A percentile compares a stretch with the other conserved stretches of the same genome.
phyloP scores from a whole-genome alignment of 1,140 invertebrate species.

The Brachionus plicatilis region DNA sequence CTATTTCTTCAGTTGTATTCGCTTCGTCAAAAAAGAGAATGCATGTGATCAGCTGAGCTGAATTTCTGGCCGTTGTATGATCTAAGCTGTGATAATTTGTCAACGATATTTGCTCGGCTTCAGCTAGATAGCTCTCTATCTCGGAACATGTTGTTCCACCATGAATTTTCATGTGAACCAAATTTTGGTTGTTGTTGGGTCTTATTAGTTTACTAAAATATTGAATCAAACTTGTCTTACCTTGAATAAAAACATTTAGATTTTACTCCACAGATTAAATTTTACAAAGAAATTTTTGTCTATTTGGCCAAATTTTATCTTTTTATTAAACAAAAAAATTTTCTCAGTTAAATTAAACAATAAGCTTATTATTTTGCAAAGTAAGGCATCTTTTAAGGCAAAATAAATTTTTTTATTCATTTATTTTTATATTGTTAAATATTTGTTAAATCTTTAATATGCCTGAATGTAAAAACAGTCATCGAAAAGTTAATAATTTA shows the following conservation, averaged over 20 bases:
- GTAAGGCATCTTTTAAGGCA: no score
- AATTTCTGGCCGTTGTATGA: background rate
- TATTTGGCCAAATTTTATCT: background rate
- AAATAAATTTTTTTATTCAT: no score
- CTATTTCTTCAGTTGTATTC: slow-evolving; percentile 52
- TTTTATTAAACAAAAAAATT: no score
- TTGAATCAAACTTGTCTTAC: slow-evolving; percentile 17
- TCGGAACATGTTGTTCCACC: slow-evolving; percentile 48
- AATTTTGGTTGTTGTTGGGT: background rate
- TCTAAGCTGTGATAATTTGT: slow-evolving; percentile 44
- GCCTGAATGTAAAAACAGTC: no score
- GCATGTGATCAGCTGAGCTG: slow-evolving; percentile 43
- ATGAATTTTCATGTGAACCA: slow-evolving; percentile 47
- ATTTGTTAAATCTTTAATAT: no score
- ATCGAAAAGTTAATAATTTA: no score
- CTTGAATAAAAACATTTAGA: background rate
- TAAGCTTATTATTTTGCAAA: no score
- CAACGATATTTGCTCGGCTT: slow-evolving; percentile 43
- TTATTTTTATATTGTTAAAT: no score
- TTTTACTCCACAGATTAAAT: background rate
- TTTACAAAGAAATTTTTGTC: background rate
- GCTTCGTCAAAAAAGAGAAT: slow-evolving; percentile 54
- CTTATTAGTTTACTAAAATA: slow-evolving; percentile 6
- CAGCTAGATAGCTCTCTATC: slow-evolving; percentile 46
- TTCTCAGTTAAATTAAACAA: background rate